Evolutionary conservation across 2,888 invertebrate species (phyloP).

Genomic region (Eurytoma californica): DNA sequence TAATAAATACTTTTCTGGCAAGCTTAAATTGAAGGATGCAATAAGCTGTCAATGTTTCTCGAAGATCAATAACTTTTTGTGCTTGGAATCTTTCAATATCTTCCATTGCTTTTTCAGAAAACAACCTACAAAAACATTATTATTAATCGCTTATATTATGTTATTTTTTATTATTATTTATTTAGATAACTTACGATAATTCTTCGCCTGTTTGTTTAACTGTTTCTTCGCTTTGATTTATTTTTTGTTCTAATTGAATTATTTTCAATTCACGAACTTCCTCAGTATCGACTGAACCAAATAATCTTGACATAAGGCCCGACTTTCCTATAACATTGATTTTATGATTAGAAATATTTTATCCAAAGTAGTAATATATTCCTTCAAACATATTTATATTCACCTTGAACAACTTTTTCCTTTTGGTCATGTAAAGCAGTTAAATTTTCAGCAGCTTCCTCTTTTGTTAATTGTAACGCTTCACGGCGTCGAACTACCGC

Average conservation of each 20-base stretch:
- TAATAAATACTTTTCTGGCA: slow-evolving; percentile 81
- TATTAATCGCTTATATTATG: slow-evolving; percentile 12
- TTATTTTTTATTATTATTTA: slow-evolving; percentile 16
- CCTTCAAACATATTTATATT: neutral
- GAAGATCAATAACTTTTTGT: slow-evolving; percentile 84
- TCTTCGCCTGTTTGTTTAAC: slow-evolving; percentile 79
- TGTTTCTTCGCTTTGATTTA: slow-evolving; percentile 78
- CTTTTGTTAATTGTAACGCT: slow-evolving; percentile 83
- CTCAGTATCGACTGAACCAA: slow-evolving; percentile 86
- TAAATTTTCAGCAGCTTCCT: slow-evolving; percentile 83
- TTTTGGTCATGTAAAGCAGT: slow-evolving; percentile 75
- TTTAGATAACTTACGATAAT: slow-evolving; percentile 77
- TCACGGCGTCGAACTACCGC: slow-evolving; percentile 86
- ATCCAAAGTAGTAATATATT: slow-evolving; percentile 9
- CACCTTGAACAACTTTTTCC: slow-evolving; percentile 76
- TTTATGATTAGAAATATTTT: slow-evolving; percentile 12
- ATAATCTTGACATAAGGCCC: slow-evolving; percentile 84
- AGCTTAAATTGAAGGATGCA: slow-evolving; percentile 84
- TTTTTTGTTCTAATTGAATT: slow-evolving; percentile 81
- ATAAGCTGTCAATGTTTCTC: slow-evolving; percentile 83
- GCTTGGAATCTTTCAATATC: slow-evolving; percentile 85
- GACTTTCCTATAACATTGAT: slow-evolving; percentile 77
- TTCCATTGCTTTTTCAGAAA: slow-evolving; percentile 80
- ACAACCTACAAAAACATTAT: slow-evolving; percentile 77
- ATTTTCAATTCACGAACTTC: slow-evolving; percentile 85